Conservation (phyloP, 2,113 vertebrate species). For the Aegypius monachus region DNA sequence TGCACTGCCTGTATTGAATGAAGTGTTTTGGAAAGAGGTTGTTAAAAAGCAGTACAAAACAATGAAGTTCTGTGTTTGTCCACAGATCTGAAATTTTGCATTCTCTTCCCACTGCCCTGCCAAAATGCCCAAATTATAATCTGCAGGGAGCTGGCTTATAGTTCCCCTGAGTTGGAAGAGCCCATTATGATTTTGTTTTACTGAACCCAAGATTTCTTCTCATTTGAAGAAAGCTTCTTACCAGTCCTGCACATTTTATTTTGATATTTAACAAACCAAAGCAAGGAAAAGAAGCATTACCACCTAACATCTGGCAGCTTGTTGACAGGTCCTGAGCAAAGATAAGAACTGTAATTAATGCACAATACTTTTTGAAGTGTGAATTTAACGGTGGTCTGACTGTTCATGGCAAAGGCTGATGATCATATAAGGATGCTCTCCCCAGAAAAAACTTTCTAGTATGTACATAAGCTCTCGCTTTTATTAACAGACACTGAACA, state of each 20-base stretch:
- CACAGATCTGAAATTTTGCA: background rate
- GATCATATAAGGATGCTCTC: background rate
- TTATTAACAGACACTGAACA: background rate
- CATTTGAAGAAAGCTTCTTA: background rate
- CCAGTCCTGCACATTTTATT: background rate
- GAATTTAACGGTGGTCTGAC: background rate
- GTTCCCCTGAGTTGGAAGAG: background rate
- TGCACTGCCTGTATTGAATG: background rate
- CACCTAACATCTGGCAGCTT: background rate
- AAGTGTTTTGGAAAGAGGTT: background rate
- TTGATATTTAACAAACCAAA: background rate
- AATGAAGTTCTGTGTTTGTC: constrained; percentile 18
- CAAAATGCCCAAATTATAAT: background rate
- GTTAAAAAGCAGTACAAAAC: constrained; percentile 19
- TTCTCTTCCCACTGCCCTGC: background rate
- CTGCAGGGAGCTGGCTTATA: background rate
- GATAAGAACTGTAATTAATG: background rate
- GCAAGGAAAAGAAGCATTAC: background rate
- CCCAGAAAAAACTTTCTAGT: background rate
- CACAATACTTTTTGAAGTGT: background rate
- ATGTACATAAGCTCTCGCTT: background rate
- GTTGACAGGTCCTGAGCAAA: background rate
- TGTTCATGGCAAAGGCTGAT: background rate
- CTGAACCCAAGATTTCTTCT: background rate
- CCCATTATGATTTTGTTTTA: background rate